Conservation (phyloP, 2,113 vertebrate species). For the Columbina picui region DNA sequence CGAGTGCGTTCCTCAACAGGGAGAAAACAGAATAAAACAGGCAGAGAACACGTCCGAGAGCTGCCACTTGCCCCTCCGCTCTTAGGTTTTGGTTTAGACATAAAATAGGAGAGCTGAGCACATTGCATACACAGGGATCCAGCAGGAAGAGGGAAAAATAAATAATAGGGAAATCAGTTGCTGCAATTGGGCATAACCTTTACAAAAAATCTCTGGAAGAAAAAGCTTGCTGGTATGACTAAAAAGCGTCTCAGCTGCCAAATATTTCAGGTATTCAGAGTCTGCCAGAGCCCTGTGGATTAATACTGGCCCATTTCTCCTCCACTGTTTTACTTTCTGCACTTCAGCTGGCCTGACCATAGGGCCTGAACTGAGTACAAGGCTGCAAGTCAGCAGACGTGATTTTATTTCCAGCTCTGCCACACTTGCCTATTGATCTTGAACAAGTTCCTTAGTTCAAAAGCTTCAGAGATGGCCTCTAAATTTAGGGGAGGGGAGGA, state of each 20-base stretch:
- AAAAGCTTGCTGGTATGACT: slow-evolving; percentile 43
- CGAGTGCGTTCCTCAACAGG: neutral
- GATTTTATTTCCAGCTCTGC: slow-evolving; percentile 49
- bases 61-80: neutral
- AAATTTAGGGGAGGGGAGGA: slow-evolving; percentile 67
- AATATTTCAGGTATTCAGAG: slow-evolving; percentile 67
- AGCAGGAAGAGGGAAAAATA: neutral
- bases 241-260: slow-evolving; percentile 57
- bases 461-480: slow-evolving; percentile 51
- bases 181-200: slow-evolving; percentile 27
- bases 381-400: slow-evolving; percentile 56
- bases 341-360: slow-evolving; percentile 38
- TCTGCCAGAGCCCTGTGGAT: slow-evolving; percentile 55
- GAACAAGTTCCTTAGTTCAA: slow-evolving; percentile 59
- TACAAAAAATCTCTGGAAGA: slow-evolving; percentile 14
- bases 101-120: neutral
- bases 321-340: slow-evolving; percentile 48
- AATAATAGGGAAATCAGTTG: neutral
- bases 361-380: slow-evolving; percentile 59
- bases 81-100: neutral
- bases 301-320: slow-evolving; percentile 60
- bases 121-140: neutral
- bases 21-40: neutral
- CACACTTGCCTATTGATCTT: slow-evolving; percentile 55
- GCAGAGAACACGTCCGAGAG: neutral